Conservation (phyloP, 2,797 vertebrate species). For the Menidia menidia region DNA sequence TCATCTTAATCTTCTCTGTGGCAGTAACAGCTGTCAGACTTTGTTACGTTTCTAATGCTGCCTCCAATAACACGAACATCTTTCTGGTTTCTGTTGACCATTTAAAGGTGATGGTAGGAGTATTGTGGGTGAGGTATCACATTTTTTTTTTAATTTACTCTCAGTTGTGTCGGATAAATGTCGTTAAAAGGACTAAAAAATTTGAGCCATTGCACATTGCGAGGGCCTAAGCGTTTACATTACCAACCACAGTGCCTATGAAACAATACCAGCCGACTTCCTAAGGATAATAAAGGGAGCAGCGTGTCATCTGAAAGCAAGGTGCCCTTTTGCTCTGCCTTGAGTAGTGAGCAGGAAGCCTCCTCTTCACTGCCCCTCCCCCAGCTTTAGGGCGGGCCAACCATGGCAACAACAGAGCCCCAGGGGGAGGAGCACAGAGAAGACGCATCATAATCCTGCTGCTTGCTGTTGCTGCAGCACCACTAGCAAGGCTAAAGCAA, state of each 20-base stretch:
- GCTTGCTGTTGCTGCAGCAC: slow-evolving; percentile 69
- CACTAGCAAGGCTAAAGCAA: slow-evolving; percentile 57
- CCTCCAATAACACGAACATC: background rate
- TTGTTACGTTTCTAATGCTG: background rate
- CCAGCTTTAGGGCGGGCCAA: slow-evolving; percentile 68
- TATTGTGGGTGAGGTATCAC: background rate
- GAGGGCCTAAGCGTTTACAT: slow-evolving; percentile 18
- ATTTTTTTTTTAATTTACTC: slow-evolving; percentile 8
- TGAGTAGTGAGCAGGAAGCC: slow-evolving; percentile 65
- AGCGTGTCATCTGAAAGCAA: slow-evolving; percentile 68
- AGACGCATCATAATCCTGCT: slow-evolving; percentile 77
- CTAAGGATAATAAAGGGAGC: slow-evolving; percentile 67
- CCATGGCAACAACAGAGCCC: slow-evolving; percentile 79
- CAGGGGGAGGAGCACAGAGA: slow-evolving; percentile 76
- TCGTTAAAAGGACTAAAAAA: slow-evolving; percentile 14
- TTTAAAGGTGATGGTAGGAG: background rate
- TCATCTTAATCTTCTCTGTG: background rate
- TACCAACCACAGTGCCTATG: slow-evolving; percentile 33
- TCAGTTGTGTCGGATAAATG: slow-evolving; percentile 13
- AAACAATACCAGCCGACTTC: slow-evolving; percentile 52
- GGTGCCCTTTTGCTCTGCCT: slow-evolving; percentile 63
- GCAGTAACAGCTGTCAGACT: background rate
- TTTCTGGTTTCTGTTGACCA: slow-evolving; percentile 2
- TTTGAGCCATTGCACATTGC: slow-evolving; percentile 38
- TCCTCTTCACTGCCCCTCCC: slow-evolving; percentile 57